Percentiles rank a stretch among this genome's conserved stretches.
Conservation (phyloP, 2,888 invertebrate genomes). For the Limnephilus lunatus region DNA sequence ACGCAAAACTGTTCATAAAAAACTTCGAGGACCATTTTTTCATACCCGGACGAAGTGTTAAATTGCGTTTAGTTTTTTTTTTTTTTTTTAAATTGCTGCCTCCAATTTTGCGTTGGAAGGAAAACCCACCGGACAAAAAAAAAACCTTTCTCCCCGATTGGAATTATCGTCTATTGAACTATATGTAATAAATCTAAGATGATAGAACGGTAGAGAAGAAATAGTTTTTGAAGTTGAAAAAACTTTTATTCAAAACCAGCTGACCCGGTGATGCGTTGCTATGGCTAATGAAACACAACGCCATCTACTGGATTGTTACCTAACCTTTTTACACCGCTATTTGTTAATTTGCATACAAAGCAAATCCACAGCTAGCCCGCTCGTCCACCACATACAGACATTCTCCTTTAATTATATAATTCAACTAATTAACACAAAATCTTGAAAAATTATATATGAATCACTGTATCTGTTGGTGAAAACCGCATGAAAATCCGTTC, state of each 20-base stretch:
- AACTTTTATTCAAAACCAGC: not conserved
- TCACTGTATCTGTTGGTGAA: too few relatives aligned
- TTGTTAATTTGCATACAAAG: too few relatives aligned
- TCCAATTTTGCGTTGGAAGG: not conserved
- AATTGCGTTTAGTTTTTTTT: not conserved
- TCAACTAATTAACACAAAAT: too few relatives aligned
- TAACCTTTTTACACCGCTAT: too few relatives aligned
- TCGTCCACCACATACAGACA: too few relatives aligned
- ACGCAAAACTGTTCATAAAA: constrained; percentile 32
- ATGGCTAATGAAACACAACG: too few relatives aligned
- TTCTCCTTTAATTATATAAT: too few relatives aligned
- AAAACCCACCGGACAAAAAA: constrained; percentile 4
- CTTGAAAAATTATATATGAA: too few relatives aligned
- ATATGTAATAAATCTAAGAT: not conserved
- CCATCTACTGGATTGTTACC: too few relatives aligned
- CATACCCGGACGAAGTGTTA: not conserved
- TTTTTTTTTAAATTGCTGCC: not conserved
- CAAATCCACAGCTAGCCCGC: too few relatives aligned
- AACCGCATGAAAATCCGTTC: too few relatives aligned
- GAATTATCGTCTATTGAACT: not conserved
- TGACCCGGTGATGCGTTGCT: too few relatives aligned
- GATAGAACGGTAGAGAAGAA: not conserved
- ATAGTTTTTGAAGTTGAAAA: not conserved
- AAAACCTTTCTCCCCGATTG: not conserved
- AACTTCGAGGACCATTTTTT: not conserved